These are phyloP conservation scores for Deilephila porcellus DNA, from an alignment of 2,888 invertebrate genomes.

Conservation along the genomic window DNA sequence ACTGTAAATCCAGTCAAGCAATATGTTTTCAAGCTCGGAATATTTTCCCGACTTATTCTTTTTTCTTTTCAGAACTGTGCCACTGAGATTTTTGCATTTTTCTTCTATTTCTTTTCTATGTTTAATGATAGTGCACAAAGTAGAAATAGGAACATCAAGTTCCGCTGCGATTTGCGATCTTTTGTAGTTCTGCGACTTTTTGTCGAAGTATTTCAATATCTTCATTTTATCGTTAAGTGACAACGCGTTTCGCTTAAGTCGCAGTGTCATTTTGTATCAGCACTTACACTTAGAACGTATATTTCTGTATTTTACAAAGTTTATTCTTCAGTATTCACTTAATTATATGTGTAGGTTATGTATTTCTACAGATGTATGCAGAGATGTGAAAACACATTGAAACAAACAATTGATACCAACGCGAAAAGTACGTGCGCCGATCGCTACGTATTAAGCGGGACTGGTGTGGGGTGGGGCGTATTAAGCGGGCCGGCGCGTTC, in stretches of 20 bases:
- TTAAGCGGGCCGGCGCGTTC: constrained; percentile 19
- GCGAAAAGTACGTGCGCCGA: constrained; percentile 20
- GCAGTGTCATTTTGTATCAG: constrained; percentile 26
- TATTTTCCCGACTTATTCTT: constrained; percentile 29
- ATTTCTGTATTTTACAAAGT: not conserved
- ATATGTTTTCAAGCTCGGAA: constrained; percentile 26
- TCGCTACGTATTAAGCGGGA: constrained; percentile 31
- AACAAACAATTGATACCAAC: not conserved
- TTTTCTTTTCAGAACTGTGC: constrained; percentile 17
- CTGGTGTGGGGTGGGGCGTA: constrained; percentile 30
- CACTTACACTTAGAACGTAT: not conserved
- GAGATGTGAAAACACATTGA: not conserved
- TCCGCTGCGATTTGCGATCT: constrained; percentile 30
- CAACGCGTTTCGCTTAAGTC: constrained; percentile 24
- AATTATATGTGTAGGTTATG: not conserved
- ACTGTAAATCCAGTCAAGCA: constrained; percentile 30
- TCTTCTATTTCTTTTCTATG: constrained; percentile 23
- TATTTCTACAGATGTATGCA: not conserved
- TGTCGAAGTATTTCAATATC: constrained; percentile 31
- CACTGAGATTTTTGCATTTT: constrained; percentile 21
- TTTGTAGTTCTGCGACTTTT: constrained; percentile 31
- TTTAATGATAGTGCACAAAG: constrained; percentile 28
- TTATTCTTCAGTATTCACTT: not conserved
- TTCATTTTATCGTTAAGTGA: constrained; percentile 29
- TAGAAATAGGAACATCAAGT: constrained; percentile 29